Conservation (phyloP, 1,140 invertebrate species). For the Penaeus indicus region DNA sequence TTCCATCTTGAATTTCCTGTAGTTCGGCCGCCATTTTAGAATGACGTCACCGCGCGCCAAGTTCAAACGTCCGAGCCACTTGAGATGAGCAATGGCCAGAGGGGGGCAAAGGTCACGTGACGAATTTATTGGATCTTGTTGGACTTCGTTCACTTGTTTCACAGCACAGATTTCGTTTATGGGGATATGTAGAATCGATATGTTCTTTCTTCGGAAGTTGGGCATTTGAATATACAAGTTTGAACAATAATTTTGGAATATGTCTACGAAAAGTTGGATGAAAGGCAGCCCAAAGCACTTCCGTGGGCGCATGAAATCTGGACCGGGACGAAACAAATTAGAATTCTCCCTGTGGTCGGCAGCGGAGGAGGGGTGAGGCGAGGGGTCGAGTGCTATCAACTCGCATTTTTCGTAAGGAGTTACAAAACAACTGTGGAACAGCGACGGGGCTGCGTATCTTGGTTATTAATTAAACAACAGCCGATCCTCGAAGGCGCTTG, state of each 20-base stretch:
- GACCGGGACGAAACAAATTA: background rate
- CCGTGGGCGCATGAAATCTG: too few relatives aligned
- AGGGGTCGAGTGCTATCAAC: conserved; percentile 13
- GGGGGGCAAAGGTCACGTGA: conserved; percentile 4
- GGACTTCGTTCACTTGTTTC: background rate
- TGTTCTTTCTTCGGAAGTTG: too few relatives aligned
- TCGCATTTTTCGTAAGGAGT: conserved; percentile 26
- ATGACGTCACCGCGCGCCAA: conserved; percentile 21
- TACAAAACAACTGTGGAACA: conserved; percentile 16
- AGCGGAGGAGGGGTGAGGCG: background rate
- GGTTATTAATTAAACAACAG: conserved; percentile 10
- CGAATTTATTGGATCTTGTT: background rate
- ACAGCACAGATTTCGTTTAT: too few relatives aligned
- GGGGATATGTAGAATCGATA: too few relatives aligned
- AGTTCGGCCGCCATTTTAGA: background rate
- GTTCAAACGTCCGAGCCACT: conserved; percentile 19
- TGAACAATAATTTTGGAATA: too few relatives aligned
- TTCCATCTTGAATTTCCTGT: conserved; percentile 9
- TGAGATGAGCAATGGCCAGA: conserved; percentile 10
- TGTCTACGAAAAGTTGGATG: too few relatives aligned
- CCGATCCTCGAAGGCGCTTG: background rate
- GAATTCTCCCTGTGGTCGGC: background rate
- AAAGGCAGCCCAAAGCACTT: too few relatives aligned
- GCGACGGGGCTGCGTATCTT: background rate
- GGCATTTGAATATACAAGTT: too few relatives aligned